Evolutionary conservation across 1,140 invertebrate genomes (phyloP).

Genomic region (Drosophila serrata): DNA sequence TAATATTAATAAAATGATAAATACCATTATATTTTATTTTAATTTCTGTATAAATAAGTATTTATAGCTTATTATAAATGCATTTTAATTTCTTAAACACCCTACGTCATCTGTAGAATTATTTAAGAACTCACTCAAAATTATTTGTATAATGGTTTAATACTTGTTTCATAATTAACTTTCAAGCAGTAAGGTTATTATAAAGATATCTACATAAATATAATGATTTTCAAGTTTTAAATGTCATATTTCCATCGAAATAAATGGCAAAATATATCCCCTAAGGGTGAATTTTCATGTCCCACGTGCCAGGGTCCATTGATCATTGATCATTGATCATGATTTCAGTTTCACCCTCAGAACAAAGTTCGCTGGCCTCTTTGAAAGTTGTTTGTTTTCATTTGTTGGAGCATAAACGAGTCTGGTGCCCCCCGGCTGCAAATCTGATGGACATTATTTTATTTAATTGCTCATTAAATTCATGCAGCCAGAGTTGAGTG

Average conservation of each 20-base stretch:
- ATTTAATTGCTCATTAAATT: slow-evolving; percentile 66
- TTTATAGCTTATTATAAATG: too few relatives aligned
- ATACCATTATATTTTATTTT: too few relatives aligned
- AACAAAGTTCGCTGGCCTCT: slow-evolving; percentile 39
- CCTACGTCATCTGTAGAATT: too few relatives aligned
- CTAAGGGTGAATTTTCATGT: neutral
- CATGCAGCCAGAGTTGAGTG: slow-evolving; percentile 26
- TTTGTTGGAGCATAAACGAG: slow-evolving; percentile 20
- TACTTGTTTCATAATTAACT: neutral
- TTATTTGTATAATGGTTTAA: neutral
- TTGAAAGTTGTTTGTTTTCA: slow-evolving; percentile 35
- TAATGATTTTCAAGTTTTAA: neutral
- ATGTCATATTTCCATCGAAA: neutral
- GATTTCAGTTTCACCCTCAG: slow-evolving; percentile 4
- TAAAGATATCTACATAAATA: neutral
- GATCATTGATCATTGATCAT: slow-evolving; percentile 22
- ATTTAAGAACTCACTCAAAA: neutral
- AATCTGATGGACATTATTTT: slow-evolving; percentile 29
- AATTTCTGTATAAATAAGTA: too few relatives aligned
- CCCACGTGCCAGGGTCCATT: slow-evolving; percentile 12
- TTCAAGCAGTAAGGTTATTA: too few relatives aligned
- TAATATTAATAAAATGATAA: too few relatives aligned
- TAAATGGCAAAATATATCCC: neutral
- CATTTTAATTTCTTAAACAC: too few relatives aligned
- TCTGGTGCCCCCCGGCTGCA: slow-evolving; percentile 17